A percentile compares a stretch with the other conserved stretches of the same genome.
Conservation (phyloP, 2,113 vertebrate genomes). For the Atrichornis clamosus region DNA sequence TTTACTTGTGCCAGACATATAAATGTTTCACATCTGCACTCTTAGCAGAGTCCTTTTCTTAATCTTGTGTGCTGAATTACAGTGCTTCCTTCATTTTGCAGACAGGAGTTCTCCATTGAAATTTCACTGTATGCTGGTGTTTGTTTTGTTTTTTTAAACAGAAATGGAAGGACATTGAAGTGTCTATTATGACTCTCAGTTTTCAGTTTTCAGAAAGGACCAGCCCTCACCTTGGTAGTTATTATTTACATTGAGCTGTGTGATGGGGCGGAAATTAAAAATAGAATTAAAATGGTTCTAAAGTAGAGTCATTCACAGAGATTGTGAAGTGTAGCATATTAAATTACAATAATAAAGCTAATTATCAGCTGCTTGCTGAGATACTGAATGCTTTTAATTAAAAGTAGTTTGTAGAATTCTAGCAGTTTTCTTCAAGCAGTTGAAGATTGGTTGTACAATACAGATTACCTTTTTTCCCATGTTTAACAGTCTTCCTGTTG, state of each 20-base stretch:
- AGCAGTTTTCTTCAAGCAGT: constrained; percentile 22
- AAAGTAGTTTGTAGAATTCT: constrained; percentile 19
- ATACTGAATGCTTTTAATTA: constrained; percentile 61
- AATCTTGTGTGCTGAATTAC: constrained; percentile 25
- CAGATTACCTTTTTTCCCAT: background rate
- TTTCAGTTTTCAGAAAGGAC: constrained; percentile 44
- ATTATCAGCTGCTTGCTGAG: constrained; percentile 55
- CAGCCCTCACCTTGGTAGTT: constrained; percentile 25
- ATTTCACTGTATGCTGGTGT: background rate
- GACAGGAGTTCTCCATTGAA: background rate
- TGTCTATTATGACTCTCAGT: background rate
- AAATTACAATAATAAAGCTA: constrained; percentile 59
- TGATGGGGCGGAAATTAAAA: constrained; percentile 62
- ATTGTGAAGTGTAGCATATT: constrained; percentile 50
- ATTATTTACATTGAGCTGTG: constrained; percentile 48
- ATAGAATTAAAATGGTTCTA: constrained; percentile 61
- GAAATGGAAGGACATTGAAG: background rate
- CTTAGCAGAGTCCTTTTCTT: constrained; percentile 35
- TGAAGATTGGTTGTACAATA: background rate
- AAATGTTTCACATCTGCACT: constrained; percentile 14
- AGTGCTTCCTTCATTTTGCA: constrained; percentile 28
- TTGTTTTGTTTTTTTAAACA: background rate
- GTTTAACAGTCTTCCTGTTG: background rate
- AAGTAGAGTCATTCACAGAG: constrained; percentile 35
- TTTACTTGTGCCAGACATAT: constrained; percentile 8